Percentiles rank a stretch among this genome's conserved stretches.
Conservation (phyloP, 2,113 vertebrate species). For the Mesocricetus auratus region DNA sequence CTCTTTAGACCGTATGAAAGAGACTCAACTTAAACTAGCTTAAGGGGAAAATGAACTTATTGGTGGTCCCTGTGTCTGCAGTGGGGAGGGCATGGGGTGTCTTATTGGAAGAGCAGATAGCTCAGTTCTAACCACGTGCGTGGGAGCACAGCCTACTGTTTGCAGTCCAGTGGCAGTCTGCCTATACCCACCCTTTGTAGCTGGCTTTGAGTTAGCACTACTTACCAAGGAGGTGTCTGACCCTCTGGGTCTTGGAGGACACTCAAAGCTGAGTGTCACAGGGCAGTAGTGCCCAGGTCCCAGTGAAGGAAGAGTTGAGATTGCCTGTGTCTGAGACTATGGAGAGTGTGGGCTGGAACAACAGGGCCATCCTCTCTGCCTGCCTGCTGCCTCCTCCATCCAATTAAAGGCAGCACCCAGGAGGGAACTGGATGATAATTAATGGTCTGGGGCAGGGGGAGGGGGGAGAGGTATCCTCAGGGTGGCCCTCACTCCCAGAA, state of each 20-base stretch:
- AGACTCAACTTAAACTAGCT: not conserved
- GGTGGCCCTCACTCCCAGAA: not conserved
- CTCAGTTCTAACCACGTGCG: not conserved
- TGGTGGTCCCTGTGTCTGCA: not conserved
- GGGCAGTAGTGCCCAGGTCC: not conserved
- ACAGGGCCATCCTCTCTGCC: not conserved
- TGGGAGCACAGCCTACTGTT: too few relatives aligned
- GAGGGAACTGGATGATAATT: not conserved
- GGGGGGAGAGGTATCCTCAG: too few relatives aligned
- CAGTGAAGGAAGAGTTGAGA: not conserved
- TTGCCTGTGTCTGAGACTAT: not conserved
- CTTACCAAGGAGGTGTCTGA: too few relatives aligned
- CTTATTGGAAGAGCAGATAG: not conserved
- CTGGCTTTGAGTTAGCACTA: too few relatives aligned
- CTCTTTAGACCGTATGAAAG: not conserved
- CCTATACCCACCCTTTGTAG: not conserved
- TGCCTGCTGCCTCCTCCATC: not conserved
- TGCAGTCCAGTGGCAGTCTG: not conserved
- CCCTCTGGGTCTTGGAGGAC: not conserved
- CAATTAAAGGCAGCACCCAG: not conserved
- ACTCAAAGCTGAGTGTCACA: not conserved
- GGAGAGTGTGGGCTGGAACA: not conserved
- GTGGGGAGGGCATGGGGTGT: too few relatives aligned
- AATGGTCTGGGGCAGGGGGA: not conserved
- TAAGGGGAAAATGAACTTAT: not conserved